A percentile compares a stretch with the other conserved stretches of the same genome.
phyloP scores from a whole-genome alignment of 1,140 invertebrate species.

The Bacillus rossius region DNA sequence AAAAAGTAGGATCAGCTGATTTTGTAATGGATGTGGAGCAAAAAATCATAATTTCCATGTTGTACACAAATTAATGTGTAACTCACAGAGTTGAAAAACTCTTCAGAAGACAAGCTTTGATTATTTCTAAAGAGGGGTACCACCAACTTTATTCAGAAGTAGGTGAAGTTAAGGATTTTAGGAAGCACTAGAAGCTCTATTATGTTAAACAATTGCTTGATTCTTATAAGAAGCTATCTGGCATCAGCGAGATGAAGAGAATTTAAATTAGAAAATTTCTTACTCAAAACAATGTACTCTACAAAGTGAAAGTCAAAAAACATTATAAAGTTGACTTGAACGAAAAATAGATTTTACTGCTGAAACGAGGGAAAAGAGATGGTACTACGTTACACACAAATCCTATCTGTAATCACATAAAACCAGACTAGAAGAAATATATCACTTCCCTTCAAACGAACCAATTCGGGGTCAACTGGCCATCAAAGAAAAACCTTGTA shows the following conservation, averaged over 20 bases:
- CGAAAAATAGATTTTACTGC: background rate
- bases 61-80: constrained; percentile 22
- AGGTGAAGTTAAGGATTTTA: constrained; percentile 10
- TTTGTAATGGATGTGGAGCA: constrained; percentile 20
- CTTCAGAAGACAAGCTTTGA: constrained; percentile 24
- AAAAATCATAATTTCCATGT: constrained; percentile 30
- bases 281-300: background rate
- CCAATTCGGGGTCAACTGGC: background rate
- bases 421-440: background rate
- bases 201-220: constrained; percentile 12
- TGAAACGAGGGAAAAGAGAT: constrained; percentile 1
- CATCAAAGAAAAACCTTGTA: background rate
- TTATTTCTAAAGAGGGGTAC: constrained; percentile 16
- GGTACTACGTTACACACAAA: background rate
- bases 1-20: constrained; percentile 23
- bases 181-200: constrained; percentile 15
- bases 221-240: background rate
- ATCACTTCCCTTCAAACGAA: background rate
- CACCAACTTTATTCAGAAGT: constrained; percentile 13
- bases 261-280: background rate
- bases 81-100: constrained; percentile 25
- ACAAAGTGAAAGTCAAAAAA: background rate
- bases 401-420: background rate
- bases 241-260: background rate
- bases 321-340: background rate